Base-by-base conservation (phyloP, 1,140 invertebrate genomes). In the Littorina saxatilis region DNA sequence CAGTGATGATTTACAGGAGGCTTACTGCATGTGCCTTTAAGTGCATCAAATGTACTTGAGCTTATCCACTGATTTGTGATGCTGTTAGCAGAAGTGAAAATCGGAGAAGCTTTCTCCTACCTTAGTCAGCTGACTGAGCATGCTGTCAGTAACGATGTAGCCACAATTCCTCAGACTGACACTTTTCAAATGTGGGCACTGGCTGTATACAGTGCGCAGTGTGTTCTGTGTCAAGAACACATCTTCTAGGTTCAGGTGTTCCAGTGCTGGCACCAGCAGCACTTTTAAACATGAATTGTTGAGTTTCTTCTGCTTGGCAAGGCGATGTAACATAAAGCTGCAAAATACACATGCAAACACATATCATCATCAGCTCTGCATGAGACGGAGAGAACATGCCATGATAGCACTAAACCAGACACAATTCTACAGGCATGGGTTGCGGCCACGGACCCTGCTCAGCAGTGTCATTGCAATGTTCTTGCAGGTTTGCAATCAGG, bases 131-230 rank as follows among this genome's bases (percentile, higher is more conserved):
- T 87, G 85, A 50, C 81, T 77, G 58, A 87, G 83, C 39, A 88
- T 29, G 37, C 50, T 85, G 75, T 90, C 89, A 9, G 87, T 90
- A 43, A 89, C 72, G 17, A 90, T 80, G 80, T 89, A 90, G 4
- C 89, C 86, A 85, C 88, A 87, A 76, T 88, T 82, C 39, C 84
- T 86, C 4, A 90, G 76, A 70, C 84, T 87, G 70, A 90, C 80
- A 4, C 81, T 80, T 23, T 79, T 80, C 0, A 90, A 72, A 35
- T 86, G 35, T 35, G 88, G 85, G 81, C 88, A 90, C 32, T 84
- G 84, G 35, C 39, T 83, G 40, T 84, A 87, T 7, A 90, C 58
- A 2, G 72, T 55, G 35, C 83, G 83, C 2, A 90, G 52, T 4
- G 82, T 87, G 29, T 83, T 82, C 47, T 87, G 85, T 15, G 89